Evolutionary conservation across 2,888 invertebrate genomes (phyloP).

Genomic region (Drosophila acutilabella): DNA sequence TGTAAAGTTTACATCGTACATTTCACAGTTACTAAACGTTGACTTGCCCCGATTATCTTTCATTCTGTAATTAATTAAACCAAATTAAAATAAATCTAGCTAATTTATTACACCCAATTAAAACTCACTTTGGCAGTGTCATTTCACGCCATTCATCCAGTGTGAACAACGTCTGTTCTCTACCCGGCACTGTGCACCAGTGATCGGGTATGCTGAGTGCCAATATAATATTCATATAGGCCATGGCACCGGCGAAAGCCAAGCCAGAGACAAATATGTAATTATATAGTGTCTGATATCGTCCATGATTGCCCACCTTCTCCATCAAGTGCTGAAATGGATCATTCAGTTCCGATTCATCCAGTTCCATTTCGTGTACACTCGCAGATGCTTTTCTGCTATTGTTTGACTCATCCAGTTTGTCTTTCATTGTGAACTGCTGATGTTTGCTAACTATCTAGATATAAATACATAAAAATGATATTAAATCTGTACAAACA

Average conservation of each 20-base stretch:
- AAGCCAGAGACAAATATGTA: slow-evolving; percentile 85
- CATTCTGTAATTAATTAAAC: slow-evolving; percentile 65
- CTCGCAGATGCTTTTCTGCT: slow-evolving; percentile 55
- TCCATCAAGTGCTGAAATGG: slow-evolving; percentile 86
- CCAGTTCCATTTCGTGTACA: slow-evolving; percentile 60
- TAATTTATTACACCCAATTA: not conserved
- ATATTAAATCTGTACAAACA: slow-evolving; percentile 12
- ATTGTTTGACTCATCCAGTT: slow-evolving; percentile 38
- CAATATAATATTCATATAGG: slow-evolving; percentile 86
- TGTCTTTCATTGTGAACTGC: slow-evolving; percentile 58
- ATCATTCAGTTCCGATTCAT: slow-evolving; percentile 78
- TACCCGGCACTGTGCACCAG: slow-evolving; percentile 87
- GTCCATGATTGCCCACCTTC: slow-evolving; percentile 86
- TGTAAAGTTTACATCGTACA: slow-evolving; percentile 85
- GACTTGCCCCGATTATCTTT: slow-evolving; percentile 83
- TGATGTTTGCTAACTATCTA: slow-evolving; percentile 28
- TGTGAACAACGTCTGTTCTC: slow-evolving; percentile 85
- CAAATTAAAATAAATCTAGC: not conserved
- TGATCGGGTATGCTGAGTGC: slow-evolving; percentile 87
- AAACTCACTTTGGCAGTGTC: slow-evolving; percentile 86
- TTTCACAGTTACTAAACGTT: slow-evolving; percentile 85
- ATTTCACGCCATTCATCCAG: slow-evolving; percentile 86
- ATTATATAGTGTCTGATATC: slow-evolving; percentile 86
- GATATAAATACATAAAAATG: slow-evolving; percentile 6
- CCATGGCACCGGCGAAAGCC: slow-evolving; percentile 85